These are phyloP conservation scores for Romanogobio albipinnatus DNA, from an alignment of 2,113 vertebrate genomes.

Conservation along the genomic window DNA sequence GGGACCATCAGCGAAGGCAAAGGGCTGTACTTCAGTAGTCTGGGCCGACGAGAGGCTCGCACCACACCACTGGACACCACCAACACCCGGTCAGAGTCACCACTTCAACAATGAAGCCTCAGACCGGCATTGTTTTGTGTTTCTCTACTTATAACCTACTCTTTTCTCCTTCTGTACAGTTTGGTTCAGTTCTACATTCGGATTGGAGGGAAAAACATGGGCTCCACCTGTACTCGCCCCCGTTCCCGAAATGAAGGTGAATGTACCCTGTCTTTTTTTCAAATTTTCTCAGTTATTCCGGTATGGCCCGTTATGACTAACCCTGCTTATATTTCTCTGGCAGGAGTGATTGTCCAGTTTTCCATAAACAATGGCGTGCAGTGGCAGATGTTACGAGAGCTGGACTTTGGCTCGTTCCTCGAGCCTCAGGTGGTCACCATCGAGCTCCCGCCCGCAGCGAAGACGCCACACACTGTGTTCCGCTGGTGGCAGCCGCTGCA, in stretches of 20 bases:
- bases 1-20: slow-evolving; percentile 90
- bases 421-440: slow-evolving; percentile 95
- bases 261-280: too few species aligned
- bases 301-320: too few species aligned
- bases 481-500: slow-evolving; percentile 98
- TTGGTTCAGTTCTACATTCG: slow-evolving; percentile 95
- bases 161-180: slow-evolving; percentile 68
- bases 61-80: slow-evolving; percentile 93
- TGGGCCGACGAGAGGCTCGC: slow-evolving; percentile 88
- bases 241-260: slow-evolving; percentile 94
- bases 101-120: slow-evolving; percentile 75
- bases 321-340: background rate
- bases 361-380: slow-evolving; percentile 92
- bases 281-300: background rate
- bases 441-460: slow-evolving; percentile 88
- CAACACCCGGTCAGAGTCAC: slow-evolving; percentile 90
- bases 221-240: slow-evolving; percentile 88
- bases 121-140: background rate
- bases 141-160: background rate
- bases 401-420: slow-evolving; percentile 93
- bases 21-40: slow-evolving; percentile 91
- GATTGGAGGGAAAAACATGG: slow-evolving; percentile 91
- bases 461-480: slow-evolving; percentile 89
- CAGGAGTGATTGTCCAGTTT: slow-evolving; percentile 93
- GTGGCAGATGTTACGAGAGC: slow-evolving; percentile 90